Percentiles rank a stretch among this genome's conserved stretches.
phyloP scores from a whole-genome alignment of 2,113 vertebrate genomes.

The Dicerorhinus sumatrensis region DNA sequence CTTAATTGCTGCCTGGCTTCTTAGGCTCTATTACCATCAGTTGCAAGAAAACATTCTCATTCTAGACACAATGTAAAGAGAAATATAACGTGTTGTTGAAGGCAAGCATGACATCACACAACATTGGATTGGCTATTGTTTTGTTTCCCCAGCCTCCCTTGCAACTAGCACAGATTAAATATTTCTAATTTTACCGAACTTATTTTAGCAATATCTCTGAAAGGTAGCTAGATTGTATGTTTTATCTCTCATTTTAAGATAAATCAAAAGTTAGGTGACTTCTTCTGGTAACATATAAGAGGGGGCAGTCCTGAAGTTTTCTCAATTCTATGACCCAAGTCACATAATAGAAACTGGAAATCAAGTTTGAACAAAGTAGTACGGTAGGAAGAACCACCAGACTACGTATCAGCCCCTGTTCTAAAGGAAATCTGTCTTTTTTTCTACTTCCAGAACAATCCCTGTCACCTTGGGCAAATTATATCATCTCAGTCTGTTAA shows the following conservation, averaged over 20 bases:
- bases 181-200: not conserved
- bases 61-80: not conserved
- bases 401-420: not conserved
- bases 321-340: not conserved
- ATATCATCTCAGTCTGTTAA: not conserved
- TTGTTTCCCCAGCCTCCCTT: not conserved
- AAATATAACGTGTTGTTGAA: not conserved
- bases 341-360: not conserved
- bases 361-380: not conserved
- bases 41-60: conserved; percentile 26
- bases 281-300: not conserved
- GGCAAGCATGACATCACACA: not conserved
- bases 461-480: not conserved
- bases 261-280: not conserved
- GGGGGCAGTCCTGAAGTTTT: not conserved
- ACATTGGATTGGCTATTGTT: not conserved
- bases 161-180: not conserved
- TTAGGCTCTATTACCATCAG: not conserved
- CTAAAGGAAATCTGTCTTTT: not conserved
- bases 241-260: not conserved
- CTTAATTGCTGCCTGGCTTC: conserved; percentile 15
- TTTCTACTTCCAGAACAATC: not conserved
- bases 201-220: not conserved
- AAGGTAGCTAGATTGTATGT: not conserved
- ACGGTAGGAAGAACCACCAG: not conserved